Conservation (phyloP, 1,140 invertebrate species). For the Pseudomyrmex gracilis region DNA sequence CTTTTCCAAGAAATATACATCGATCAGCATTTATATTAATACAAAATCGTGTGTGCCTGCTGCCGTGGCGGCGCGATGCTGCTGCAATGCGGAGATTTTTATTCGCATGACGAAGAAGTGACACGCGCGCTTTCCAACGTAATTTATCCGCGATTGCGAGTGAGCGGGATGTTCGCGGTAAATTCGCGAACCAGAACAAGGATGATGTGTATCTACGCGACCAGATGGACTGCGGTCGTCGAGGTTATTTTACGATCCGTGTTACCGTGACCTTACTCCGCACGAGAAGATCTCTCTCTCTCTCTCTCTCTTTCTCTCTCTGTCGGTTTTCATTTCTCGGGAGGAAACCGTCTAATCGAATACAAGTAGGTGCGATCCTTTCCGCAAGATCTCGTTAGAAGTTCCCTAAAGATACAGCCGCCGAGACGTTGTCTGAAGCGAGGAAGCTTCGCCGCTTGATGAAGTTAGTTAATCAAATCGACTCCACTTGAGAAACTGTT, state of each 20-base stretch:
- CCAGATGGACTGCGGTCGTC: not conserved
- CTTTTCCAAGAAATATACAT: not conserved
- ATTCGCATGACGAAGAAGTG: slow-evolving; percentile 3
- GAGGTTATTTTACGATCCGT: slow-evolving; percentile 18
- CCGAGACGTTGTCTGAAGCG: not conserved
- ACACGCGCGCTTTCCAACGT: slow-evolving; percentile 17
- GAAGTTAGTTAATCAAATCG: slow-evolving; percentile 21
- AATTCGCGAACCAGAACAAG: not conserved
- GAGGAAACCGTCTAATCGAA: slow-evolving; percentile 14
- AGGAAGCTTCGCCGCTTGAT: not conserved
- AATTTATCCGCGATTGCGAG: slow-evolving; percentile 4
- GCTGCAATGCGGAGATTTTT: not conserved
- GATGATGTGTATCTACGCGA: slow-evolving; percentile 14
- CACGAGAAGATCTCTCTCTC: not conserved
- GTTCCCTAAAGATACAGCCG: slow-evolving; percentile 8
- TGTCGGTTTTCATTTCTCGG: slow-evolving; percentile 25
- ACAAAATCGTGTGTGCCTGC: not conserved
- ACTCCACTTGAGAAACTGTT: not conserved
- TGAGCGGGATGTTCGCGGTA: not conserved
- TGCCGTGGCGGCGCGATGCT: too few relatives aligned
- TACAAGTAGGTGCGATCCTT: not conserved
- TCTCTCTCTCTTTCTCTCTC: not conserved
- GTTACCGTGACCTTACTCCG: too few relatives aligned
- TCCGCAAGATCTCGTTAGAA: slow-evolving; percentile 4
- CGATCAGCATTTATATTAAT: not conserved